Base-by-base conservation (phyloP, 2,797 vertebrate genomes). In the Chromobotia macracanthus region DNA sequence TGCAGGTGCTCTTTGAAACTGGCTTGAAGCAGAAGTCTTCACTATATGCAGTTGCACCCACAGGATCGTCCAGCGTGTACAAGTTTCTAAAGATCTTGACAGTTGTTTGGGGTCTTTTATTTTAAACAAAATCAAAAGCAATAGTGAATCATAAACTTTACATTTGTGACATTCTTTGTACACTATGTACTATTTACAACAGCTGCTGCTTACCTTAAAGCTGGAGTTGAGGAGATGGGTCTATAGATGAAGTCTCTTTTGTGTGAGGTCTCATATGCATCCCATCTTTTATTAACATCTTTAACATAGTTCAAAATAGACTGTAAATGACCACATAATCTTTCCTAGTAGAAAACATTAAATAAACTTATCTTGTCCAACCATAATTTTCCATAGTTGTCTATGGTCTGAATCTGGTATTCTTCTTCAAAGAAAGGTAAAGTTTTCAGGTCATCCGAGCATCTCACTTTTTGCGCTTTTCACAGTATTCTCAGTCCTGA, bases 191-290 rank as follows among this genome's bases (percentile, higher is more conserved):
- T 18, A 18, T 76, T 25, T 25, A 19, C 38, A 70, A 63, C 19
- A 5, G 19, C 12, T 44, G 4, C 3, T 11, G 41, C 77, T 82
- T 87, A 95, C 93, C 91, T 80, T 66, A 88, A 75, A 70, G 82
- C 76, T 50, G 87, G 79, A 44, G 86, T 72, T 25, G 83, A 75
- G 19, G 84, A 81, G 69, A 73, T 85, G 44, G 78, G 84, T 70
- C 86, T 90, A 63, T 86, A 86, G 2, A 90, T 50, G 50, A 93
- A 95, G 0, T 93, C 90, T 7, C 90, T 91, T 88, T 68, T 91
- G 79, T 90, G 87, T 3, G 92, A 93, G 46, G 94, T 95, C 85
- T 95, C 86, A 80, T 93, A 95, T 23, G 92, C 89, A 84, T 95
- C 90, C 92, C 93, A 94, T 75, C 64, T 80, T 25, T 68, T 85